Base-by-base conservation (phyloP, 2,797 vertebrate species). In the Centroberyx gerrardi region DNA sequence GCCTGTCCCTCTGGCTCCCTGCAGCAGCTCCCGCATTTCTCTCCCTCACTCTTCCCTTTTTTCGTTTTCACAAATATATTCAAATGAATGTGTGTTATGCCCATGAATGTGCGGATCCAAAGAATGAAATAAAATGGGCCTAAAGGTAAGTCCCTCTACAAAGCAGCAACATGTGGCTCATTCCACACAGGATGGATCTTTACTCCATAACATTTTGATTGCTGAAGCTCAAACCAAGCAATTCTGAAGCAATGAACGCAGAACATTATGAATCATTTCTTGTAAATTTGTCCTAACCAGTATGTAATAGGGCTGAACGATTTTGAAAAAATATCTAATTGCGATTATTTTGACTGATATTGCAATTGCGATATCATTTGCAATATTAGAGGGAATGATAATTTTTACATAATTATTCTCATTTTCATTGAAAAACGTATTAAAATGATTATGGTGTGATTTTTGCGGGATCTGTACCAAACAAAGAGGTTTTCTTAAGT, bases 1-100 rank as follows among this genome's bases (percentile, higher is more conserved):
- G 62, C 44, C 28, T 31, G 46, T 63, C 44, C 46, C 46, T 48
- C 46, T 63, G 46, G 46, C 48, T 52, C 15, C 62, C 13, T 29
- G 13, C 62, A 51, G 28, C 36, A 64, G 62, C 48, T 64, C n/a
- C 9, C 22, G 31, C 62, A 22, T 17, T 14, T 5, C 48, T 13
- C 29, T 64, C 48, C 12, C 29, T 46, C 18, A 1, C 38, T 44
- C 40, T 62, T 48, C 46, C 13, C 4, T 48, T 1, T 17, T 17
- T 14, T 17, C 17, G 13, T 48, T 44, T 44, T 6, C 17, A 15
- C 4, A 48, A 48, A 3, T 48, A 14, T 17, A 48, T 48, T 15
- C 17, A 48, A 15, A 15, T 48, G 5, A 17, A 17, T 48, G 46
- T 17, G 17, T 4, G 15, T 48, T 48, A 48, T 44, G 42, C 7